Conservation (phyloP, 2,888 invertebrate genomes). For the Cosmia pyralina region DNA sequence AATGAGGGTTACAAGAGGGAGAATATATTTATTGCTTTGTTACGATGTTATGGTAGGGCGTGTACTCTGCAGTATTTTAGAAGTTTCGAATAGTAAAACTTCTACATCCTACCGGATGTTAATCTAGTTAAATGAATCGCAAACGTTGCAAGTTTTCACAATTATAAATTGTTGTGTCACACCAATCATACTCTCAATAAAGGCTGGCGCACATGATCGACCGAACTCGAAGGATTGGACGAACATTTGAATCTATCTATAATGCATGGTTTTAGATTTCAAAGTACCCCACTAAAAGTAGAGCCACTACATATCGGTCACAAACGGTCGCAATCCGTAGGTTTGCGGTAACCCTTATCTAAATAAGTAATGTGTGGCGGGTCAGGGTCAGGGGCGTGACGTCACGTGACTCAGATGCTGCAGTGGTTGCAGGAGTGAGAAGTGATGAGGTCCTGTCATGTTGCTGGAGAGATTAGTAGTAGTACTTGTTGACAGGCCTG, state of each 20-base stretch:
- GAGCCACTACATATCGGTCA: background rate
- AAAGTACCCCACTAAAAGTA: background rate
- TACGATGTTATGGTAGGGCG: background rate
- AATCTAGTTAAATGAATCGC: too few species aligned
- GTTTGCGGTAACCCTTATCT: constrained; percentile 11
- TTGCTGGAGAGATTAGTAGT: too few species aligned
- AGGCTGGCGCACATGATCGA: too few species aligned
- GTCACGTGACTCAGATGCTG: constrained; percentile 19
- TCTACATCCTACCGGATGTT: too few species aligned
- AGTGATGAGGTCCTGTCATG: background rate
- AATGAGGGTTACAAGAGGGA: constrained; percentile 19
- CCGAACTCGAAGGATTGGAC: too few species aligned
- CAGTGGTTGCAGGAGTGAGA: background rate
- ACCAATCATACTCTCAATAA: too few species aligned
- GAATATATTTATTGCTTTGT: background rate
- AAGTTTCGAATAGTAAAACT: too few species aligned
- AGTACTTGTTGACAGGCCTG: too few species aligned
- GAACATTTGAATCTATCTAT: too few species aligned
- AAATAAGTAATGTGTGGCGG: constrained; percentile 31
- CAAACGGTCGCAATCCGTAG: background rate
- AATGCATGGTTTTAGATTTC: background rate
- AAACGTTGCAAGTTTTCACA: too few species aligned
- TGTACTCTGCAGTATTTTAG: background rate
- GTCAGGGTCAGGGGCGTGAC: constrained; percentile 52
- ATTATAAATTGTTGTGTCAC: too few species aligned